phyloP scores from a whole-genome alignment of 2,888 invertebrate genomes.

The Alloscopus bannaensis region DNA sequence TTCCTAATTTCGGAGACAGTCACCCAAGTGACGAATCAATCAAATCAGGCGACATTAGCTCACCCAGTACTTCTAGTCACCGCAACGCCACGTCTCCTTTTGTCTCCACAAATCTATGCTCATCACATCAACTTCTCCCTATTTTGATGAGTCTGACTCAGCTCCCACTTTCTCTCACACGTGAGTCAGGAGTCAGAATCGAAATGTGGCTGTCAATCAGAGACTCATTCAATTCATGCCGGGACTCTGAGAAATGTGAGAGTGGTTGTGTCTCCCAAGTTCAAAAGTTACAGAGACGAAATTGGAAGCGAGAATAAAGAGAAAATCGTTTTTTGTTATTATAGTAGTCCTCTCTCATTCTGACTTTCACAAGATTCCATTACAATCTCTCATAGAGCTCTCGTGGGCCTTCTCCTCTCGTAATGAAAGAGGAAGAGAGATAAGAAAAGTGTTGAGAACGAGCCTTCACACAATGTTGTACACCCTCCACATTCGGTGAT shows the following conservation, averaged over 20 bases:
- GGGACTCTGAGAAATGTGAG: slow-evolving; percentile 13
- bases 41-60: slow-evolving; percentile 53
- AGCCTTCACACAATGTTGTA: no score
- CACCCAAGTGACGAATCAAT: slow-evolving; percentile 68
- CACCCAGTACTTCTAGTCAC: slow-evolving; percentile 20
- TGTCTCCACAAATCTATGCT: not conserved
- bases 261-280: slow-evolving; percentile 24
- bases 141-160: slow-evolving; percentile 45
- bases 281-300: slow-evolving; percentile 25
- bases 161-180: not conserved
- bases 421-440: slow-evolving; percentile 18
- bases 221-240: slow-evolving; percentile 26
- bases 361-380: slow-evolving; percentile 2
- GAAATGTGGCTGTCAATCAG: slow-evolving; percentile 53
- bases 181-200: not conserved
- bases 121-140: slow-evolving; percentile 4
- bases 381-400: not conserved
- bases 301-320: slow-evolving; percentile 15
- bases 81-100: not conserved
- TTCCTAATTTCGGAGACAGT: slow-evolving; percentile 14
- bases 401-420: not conserved
- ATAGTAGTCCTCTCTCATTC: slow-evolving; percentile 21
- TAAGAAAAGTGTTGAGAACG: slow-evolving; percentile 11
- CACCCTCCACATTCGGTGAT: no score
- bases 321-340: slow-evolving; percentile 43